Conservation (phyloP, 1,140 invertebrate genomes). For the Centruroides vittatus region DNA sequence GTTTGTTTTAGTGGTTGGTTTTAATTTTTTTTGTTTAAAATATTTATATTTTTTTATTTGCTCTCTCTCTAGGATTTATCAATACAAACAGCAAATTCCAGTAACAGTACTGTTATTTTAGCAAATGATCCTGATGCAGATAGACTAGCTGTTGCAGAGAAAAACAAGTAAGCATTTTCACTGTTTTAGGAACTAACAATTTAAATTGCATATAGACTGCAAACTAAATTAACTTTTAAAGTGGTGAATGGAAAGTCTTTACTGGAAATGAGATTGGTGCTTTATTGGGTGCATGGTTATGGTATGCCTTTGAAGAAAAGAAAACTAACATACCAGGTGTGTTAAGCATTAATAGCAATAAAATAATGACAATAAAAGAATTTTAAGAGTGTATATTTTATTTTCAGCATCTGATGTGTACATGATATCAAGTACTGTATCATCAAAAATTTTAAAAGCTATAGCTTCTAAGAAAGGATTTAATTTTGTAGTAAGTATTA, state of each 20-base stretch:
- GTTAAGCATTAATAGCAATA: not conserved
- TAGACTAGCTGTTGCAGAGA: conserved; percentile 78
- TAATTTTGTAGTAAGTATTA: conserved; percentile 47
- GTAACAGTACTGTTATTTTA: conserved; percentile 58
- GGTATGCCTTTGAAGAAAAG: conserved; percentile 35
- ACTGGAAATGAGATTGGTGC: conserved; percentile 92
- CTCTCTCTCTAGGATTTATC: conserved; percentile 45
- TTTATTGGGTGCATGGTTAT: conserved; percentile 88
- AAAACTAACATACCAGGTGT: conserved; percentile 28
- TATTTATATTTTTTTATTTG: conserved; percentile 5
- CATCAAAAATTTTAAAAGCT: conserved; percentile 84
- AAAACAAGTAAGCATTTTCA: conserved; percentile 1
- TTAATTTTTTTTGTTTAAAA: not conserved
- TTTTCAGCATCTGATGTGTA: conserved; percentile 40
- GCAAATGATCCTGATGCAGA: conserved; percentile 99
- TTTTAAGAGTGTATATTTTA: not conserved
- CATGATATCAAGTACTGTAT: conserved; percentile 88
- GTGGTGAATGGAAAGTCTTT: conserved; percentile 76
- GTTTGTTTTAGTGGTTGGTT: conserved; percentile 8
- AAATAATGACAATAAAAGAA: not conserved
- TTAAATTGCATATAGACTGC: too few species aligned
- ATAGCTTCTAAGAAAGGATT: conserved; percentile 72
- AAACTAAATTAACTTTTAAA: conserved; percentile 25
- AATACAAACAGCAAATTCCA: conserved; percentile 61
- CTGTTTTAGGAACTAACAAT: too few species aligned